Evolutionary conservation across 2,113 vertebrate genomes (phyloP).

Genomic region (Strix uralensis): DNA sequence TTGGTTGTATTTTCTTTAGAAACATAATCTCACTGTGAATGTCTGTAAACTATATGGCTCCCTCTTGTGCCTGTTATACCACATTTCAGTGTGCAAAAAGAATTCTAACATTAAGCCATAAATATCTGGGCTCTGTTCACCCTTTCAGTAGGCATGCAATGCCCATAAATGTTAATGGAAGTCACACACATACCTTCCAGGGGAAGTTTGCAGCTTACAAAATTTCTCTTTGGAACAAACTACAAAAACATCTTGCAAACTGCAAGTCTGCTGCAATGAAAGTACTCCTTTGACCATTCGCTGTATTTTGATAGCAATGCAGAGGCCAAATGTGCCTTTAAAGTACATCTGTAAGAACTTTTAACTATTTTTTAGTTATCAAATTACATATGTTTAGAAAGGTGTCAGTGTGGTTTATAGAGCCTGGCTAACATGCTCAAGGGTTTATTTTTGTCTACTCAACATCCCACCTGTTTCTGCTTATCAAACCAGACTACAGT

Average conservation of each 20-base stretch:
- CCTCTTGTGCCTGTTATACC: slow-evolving; percentile 64
- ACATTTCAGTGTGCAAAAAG: slow-evolving; percentile 36
- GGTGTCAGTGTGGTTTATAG: slow-evolving; percentile 40
- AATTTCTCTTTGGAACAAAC: neutral
- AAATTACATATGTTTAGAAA: slow-evolving; percentile 45
- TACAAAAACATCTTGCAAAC: neutral
- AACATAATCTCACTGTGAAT: neutral
- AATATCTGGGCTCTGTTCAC: neutral
- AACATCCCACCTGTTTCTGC: slow-evolving; percentile 65
- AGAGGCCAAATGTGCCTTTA: neutral
- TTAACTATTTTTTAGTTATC: slow-evolving; percentile 39
- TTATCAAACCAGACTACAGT: slow-evolving; percentile 53
- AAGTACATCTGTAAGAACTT: slow-evolving; percentile 20
- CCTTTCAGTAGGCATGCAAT: neutral
- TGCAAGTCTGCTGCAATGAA: neutral
- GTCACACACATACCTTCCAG: neutral
- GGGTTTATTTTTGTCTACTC: slow-evolving; percentile 66
- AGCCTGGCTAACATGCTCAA: slow-evolving; percentile 19
- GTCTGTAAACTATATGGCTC: slow-evolving; percentile 62
- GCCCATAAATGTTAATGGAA: slow-evolving; percentile 7
- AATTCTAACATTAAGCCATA: neutral
- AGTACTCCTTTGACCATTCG: neutral
- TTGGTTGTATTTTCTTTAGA: neutral
- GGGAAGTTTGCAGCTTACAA: neutral
- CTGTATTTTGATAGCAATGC: neutral